Evolutionary conservation across 2,797 vertebrate species (phyloP), one percentile per base, ranked within the genome.

Genomic region (Anguilla pacifica): DNA sequence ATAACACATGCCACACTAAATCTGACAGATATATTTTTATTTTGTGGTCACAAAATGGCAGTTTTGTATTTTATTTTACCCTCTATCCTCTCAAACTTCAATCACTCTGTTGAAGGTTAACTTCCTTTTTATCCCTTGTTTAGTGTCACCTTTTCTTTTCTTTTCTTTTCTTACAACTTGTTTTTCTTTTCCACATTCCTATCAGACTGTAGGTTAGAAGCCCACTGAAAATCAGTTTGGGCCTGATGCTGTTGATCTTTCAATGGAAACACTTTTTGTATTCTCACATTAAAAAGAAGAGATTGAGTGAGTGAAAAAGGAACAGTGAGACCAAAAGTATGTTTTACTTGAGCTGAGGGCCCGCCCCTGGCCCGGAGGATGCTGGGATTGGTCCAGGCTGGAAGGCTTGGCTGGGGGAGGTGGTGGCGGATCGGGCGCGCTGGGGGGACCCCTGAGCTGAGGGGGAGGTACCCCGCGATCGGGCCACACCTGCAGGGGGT

Each of bases 401-500:
- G 94, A 97, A 94, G 87, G 96, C 94, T 93, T 99, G 98, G 87
- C 96, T 98, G 55, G 98, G 97, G 0, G 98, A 98, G 46, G 96
- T 97, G 87, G 95, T 91, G 59, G 98, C 97, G 0, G 98, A 97
- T 31, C 97, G 95, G 28, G 97, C 94, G 43, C 97, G 96, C 95
- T 99, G 98, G 0, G 98, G 98, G 10, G 98, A 99, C 0, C 97
- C 97, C 51, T 98, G 98, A 0, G 97, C 97, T 86, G 98, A 97
- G 0, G 98, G 97, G 4, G 98, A 98, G 28, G 95, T 96, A 0
- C 96, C 97, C 28, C 95, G 94, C 43, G 97, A 98, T 61, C 97
- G 97, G 49, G 97, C 96, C 1, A 97, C 97, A 22, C 97, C 98
- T 99, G 91, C 6, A 64, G 15, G 57, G 22, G 10, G 5, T 25